Conservation (phyloP, 23 tunicate genomes). For the Styela plicata region DNA sequence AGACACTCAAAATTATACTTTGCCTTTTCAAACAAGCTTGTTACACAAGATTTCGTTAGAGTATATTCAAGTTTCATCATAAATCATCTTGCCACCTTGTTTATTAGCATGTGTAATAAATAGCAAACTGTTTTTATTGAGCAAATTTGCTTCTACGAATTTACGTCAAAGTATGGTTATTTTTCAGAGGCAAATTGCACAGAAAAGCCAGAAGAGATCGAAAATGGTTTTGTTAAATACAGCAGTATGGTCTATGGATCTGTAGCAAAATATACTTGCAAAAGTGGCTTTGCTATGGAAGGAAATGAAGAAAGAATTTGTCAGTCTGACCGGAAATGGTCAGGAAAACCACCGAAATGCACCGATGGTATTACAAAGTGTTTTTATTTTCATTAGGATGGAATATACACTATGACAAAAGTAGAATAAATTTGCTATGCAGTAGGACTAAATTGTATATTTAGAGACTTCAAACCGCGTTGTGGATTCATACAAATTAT, state of each 20-base stretch:
- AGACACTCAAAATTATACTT: too few species aligned
- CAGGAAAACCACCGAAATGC: slow-evolving; percentile 17
- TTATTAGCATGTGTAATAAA: too few species aligned
- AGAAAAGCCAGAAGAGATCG: neutral
- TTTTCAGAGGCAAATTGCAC: neutral
- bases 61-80: neutral
- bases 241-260: neutral
- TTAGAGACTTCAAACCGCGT: too few species aligned
- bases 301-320: neutral
- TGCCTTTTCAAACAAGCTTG: neutral
- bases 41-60: neutral
- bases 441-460: too few species aligned
- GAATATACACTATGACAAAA: too few species aligned
- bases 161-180: too few species aligned
- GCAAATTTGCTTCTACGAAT: too few species aligned
- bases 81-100: too few species aligned
- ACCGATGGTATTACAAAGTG: neutral
- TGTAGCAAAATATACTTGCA: neutral
- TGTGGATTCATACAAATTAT: too few species aligned
- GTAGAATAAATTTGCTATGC: too few species aligned
- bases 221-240: neutral
- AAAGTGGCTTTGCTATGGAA: neutral
- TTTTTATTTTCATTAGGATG: too few species aligned
- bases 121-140: too few species aligned
- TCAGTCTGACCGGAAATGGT: slow-evolving; percentile 12